phyloP scores from a whole-genome alignment of 2,797 vertebrate species.

The Phataginus tetradactyla region DNA sequence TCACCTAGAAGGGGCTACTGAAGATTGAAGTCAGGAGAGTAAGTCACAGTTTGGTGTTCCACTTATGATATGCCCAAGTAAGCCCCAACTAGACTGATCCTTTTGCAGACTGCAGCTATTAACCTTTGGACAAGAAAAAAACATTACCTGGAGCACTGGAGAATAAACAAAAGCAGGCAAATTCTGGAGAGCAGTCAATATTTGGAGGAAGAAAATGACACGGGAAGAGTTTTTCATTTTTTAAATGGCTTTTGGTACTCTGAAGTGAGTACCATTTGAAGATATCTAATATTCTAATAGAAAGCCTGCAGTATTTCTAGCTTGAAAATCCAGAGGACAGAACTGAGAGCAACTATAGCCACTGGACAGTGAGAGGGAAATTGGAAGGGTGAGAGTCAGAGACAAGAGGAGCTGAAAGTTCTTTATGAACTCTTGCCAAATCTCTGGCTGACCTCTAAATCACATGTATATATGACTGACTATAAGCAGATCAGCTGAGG shows the following conservation, averaged over 20 bases:
- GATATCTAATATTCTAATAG: background rate
- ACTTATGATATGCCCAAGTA: background rate
- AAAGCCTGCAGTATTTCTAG: background rate
- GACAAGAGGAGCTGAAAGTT: background rate
- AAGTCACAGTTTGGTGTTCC: background rate
- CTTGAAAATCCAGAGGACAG: background rate
- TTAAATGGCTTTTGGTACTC: background rate
- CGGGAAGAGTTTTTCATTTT: background rate
- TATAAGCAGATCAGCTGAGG: background rate
- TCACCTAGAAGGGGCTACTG: background rate
- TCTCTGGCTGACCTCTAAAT: background rate
- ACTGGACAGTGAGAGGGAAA: background rate
- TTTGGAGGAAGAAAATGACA: background rate
- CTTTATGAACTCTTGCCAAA: background rate
- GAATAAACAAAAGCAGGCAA: background rate
- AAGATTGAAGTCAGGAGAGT: background rate
- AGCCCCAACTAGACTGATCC: background rate
- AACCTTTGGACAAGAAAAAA: background rate
- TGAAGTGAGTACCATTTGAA: background rate
- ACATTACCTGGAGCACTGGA: background rate
- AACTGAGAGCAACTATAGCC: background rate
- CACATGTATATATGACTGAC: background rate
- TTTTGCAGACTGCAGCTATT: background rate
- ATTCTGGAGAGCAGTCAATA: background rate
- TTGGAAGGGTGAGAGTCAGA: background rate